These are phyloP conservation scores for Lapara coniferarum DNA, from an alignment of 2,888 invertebrate genomes.

Conservation along the genomic window DNA sequence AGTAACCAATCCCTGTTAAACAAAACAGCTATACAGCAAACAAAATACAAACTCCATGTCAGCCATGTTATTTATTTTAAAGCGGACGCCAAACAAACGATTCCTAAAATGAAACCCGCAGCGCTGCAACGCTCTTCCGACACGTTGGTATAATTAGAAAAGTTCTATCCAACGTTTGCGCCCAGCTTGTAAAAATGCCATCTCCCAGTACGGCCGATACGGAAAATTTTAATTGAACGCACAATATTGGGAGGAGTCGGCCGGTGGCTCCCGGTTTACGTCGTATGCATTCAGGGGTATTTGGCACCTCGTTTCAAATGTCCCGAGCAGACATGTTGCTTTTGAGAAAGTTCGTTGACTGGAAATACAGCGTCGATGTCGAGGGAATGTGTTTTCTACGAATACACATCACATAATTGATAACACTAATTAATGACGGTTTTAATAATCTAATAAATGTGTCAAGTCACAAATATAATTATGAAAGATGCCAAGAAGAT, in stretches of 20 bases:
- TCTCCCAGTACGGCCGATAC: conserved; percentile 45
- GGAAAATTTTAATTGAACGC: conserved; percentile 65
- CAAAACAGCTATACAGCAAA: conserved; percentile 3
- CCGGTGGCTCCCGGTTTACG: conserved; percentile 2
- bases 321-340: conserved; percentile 3
- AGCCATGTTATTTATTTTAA: conserved; percentile 19
- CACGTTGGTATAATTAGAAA: conserved; percentile 63
- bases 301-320: conserved; percentile 10
- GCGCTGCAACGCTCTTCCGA: conserved; percentile 29
- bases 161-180: conserved; percentile 48
- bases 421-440: too few species aligned
- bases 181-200: conserved; percentile 53
- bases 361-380: not conserved
- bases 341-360: not conserved
- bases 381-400: too few species aligned
- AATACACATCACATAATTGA: too few species aligned
- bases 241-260: conserved; percentile 45
- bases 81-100: conserved; percentile 25
- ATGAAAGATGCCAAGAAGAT: too few species aligned
- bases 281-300: not conserved
- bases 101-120: conserved; percentile 27
- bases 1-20: not conserved
- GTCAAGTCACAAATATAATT: too few species aligned
- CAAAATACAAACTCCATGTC: not conserved
- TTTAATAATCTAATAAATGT: too few species aligned